These are phyloP conservation scores for Buceros bicornis DNA, from an alignment of 2,797 vertebrate genomes.

Conservation along the genomic window DNA sequence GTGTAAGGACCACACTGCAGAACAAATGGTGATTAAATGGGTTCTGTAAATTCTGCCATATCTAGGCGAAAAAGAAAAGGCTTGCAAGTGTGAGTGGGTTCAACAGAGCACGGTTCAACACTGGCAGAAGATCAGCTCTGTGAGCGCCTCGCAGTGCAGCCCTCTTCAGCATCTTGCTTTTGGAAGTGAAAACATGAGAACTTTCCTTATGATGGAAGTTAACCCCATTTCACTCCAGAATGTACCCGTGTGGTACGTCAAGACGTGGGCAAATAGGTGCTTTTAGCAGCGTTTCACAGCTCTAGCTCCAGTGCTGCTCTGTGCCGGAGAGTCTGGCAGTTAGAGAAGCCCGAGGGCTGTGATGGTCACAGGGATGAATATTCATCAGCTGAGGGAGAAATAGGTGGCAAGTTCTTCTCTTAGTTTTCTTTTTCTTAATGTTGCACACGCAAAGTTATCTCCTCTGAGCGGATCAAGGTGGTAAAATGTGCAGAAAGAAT, in stretches of 20 bases:
- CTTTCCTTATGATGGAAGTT: background rate
- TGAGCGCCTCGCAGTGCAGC: background rate
- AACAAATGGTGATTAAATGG: background rate
- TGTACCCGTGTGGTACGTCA: background rate
- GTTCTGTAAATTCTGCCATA: slow-evolving; percentile 22
- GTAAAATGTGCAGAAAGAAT: background rate
- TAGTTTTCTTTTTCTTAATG: background rate
- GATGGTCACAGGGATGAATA: background rate
- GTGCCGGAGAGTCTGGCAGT: background rate
- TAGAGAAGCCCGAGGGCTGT: background rate
- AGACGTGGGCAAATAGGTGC: background rate
- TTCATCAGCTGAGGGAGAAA: background rate
- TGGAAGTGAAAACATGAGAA: background rate
- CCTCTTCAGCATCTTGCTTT: background rate
- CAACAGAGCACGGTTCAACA: background rate
- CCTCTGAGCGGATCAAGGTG: background rate
- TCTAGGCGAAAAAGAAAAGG: background rate
- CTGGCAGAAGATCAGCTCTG: background rate
- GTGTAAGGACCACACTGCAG: background rate
- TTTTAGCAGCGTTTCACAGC: background rate
- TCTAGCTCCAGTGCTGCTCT: background rate
- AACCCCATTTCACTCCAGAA: background rate
- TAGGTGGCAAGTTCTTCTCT: background rate
- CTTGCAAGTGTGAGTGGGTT: background rate
- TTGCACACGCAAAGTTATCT: background rate